Evolutionary conservation across 2,888 invertebrate species (phyloP).

Genomic region (Brassicogethes aeneus): DNA sequence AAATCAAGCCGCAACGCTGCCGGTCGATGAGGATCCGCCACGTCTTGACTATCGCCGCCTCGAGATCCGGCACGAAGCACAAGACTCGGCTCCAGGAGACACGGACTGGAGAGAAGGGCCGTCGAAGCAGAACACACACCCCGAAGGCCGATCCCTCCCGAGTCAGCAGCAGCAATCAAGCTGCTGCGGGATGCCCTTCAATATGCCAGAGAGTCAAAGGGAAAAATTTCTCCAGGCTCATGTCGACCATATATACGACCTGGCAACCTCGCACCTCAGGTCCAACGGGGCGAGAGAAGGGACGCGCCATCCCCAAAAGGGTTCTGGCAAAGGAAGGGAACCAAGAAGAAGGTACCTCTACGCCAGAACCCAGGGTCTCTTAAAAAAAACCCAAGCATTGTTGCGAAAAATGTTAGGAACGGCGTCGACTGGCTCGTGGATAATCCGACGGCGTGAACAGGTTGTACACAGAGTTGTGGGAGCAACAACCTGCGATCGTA

Average conservation of each 20-base stretch:
- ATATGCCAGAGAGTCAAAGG: not conserved
- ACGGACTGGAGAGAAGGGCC: slow-evolving; percentile 8
- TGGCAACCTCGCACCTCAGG: not conserved
- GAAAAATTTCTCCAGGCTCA: not conserved
- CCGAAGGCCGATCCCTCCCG: slow-evolving; percentile 4
- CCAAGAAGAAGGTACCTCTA: slow-evolving; percentile 16
- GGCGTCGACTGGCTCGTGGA: not conserved
- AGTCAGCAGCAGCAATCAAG: not conserved
- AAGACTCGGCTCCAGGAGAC: not conserved
- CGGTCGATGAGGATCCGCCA: not conserved
- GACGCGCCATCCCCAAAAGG: slow-evolving; percentile 6
- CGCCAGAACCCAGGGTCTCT: slow-evolving; percentile 25
- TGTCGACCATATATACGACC: not conserved
- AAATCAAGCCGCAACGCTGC: no score
- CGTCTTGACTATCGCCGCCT: not conserved
- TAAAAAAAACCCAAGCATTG: slow-evolving; percentile 19
- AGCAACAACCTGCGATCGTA: no score
- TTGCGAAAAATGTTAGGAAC: slow-evolving; percentile 21
- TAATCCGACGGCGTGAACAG: no score
- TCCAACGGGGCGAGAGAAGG: not conserved
- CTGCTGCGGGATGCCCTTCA: not conserved
- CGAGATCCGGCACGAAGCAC: not conserved
- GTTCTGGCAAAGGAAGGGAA: slow-evolving; percentile 6
- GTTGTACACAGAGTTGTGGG: no score
- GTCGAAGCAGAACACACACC: no score